Base-by-base conservation (phyloP, 2,113 vertebrate genomes). In the Isichthys henryi region DNA sequence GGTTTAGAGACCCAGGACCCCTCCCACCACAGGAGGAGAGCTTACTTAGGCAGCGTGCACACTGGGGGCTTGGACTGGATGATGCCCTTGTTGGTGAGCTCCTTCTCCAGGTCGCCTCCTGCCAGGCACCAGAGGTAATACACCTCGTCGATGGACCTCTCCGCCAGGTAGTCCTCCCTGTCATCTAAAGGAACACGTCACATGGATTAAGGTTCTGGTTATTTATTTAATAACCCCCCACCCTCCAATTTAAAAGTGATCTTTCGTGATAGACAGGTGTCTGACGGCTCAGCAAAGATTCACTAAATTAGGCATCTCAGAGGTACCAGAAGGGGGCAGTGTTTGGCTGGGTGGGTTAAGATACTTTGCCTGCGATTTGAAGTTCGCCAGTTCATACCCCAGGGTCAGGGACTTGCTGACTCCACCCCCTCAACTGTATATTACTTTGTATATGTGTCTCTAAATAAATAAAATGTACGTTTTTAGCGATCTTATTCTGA, bases 101-200 rank as follows among this genome's bases (percentile, higher is more conserved):
- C 98, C 93, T 98, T 99, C 93, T 99, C 98, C 92, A 99, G 94
- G 94, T 99, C 98, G 92, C 98, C 98, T 89, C 98, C 98, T 70
- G 98, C 98, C 93, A 99, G 95, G 94, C 98, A 99, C 98, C 98
- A 99, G 91, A 99, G 96, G 93, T 99, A 95, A 96, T 99, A 98
- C 43, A 99, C 97, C 92, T 99, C 98, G 91, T 99, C 96, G 91
- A 99, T 96, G 91, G 97, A 96, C 91, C 98, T 95, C 95, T 99
- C 98, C 0, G 96, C 94, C 92, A 99, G 93, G 93, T 97, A 98
- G 94, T 98, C 96, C 46, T 92, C 95, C 90, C 95, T 95, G 84
- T 96, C 95, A 87, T 97, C 97, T 97, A 89, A 10, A 74, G 3
- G 27, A 11, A n/a, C 49, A 19, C 27, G 7, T 27, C 50, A 50